A percentile compares a stretch with the other conserved stretches of the same genome.
Conservation (phyloP, 2,888 invertebrate species). For the Criorhina ranunculi region DNA sequence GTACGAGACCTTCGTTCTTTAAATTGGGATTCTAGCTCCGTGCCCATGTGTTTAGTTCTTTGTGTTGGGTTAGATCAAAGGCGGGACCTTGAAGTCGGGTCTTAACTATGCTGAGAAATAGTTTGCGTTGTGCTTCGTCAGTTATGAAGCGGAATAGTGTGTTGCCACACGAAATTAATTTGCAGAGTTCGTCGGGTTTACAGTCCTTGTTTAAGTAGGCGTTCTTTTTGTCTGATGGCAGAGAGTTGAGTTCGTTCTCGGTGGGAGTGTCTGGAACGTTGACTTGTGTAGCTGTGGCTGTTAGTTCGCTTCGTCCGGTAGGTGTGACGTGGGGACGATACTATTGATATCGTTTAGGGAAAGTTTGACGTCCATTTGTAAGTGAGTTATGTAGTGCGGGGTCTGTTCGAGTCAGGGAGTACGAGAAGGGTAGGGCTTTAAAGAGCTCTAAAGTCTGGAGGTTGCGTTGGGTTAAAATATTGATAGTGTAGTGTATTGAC, state of each 20-base stretch:
- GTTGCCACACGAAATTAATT: slow-evolving; percentile 28
- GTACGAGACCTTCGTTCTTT: slow-evolving; percentile 8
- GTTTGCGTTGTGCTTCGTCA: not conserved
- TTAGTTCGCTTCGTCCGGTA: not conserved
- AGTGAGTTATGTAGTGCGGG: not conserved
- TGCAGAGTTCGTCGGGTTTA: slow-evolving; percentile 1
- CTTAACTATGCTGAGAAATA: not conserved
- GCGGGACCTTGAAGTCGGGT: not conserved
- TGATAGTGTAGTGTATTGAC: not conserved
- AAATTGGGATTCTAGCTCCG: slow-evolving; percentile 7
- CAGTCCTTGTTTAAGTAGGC: not conserved
- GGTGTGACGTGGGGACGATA: not conserved
- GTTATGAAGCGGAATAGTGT: slow-evolving; percentile 4
- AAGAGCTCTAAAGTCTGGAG: not conserved
- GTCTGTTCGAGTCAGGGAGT: not conserved
- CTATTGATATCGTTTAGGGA: not conserved
- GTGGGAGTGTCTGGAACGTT: not conserved
- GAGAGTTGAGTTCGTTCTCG: no score
- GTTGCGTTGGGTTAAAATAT: not conserved
- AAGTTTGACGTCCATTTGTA: not conserved
- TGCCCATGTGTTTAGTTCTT: not conserved
- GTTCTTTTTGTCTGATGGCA: no score
- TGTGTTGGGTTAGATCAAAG: not conserved
- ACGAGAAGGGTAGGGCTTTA: slow-evolving; percentile 1
- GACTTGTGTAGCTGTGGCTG: not conserved